These are phyloP conservation scores for Emys orbicularis DNA, from an alignment of 2,797 vertebrate genomes.

Conservation along the genomic window DNA sequence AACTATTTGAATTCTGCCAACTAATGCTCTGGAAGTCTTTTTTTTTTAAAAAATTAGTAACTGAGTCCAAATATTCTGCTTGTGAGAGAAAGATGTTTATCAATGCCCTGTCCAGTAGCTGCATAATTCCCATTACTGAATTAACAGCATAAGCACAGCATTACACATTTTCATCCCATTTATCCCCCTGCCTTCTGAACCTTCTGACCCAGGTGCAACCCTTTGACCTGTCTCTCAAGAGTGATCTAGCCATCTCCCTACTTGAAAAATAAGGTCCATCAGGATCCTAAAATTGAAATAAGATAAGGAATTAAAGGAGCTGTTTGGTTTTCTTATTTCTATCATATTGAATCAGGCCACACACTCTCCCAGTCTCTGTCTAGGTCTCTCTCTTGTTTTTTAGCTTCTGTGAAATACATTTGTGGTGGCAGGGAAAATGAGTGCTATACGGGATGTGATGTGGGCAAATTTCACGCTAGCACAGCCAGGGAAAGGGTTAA, in stretches of 20 bases:
- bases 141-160: not conserved
- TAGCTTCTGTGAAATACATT: not conserved
- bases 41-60: not conserved
- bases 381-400: not conserved
- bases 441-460: not conserved
- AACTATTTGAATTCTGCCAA: not conserved
- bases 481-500: not conserved
- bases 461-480: not conserved
- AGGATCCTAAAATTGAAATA: not conserved
- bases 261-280: not conserved
- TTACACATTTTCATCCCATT: not conserved
- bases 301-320: not conserved
- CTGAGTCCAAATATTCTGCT: not conserved
- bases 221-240: not conserved
- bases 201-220: not conserved
- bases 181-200: not conserved
- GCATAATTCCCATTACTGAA: not conserved
- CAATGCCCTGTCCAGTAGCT: not conserved
- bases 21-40: not conserved
- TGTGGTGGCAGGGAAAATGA: not conserved
- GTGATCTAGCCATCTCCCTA: not conserved
- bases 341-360: not conserved
- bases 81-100: not conserved
- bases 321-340: not conserved
- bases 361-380: not conserved